A percentile compares a stretch with the other conserved stretches of the same genome.
Evolutionary conservation across 2,113 vertebrate genomes (phyloP).

Genomic region (Caranx ignobilis): DNA sequence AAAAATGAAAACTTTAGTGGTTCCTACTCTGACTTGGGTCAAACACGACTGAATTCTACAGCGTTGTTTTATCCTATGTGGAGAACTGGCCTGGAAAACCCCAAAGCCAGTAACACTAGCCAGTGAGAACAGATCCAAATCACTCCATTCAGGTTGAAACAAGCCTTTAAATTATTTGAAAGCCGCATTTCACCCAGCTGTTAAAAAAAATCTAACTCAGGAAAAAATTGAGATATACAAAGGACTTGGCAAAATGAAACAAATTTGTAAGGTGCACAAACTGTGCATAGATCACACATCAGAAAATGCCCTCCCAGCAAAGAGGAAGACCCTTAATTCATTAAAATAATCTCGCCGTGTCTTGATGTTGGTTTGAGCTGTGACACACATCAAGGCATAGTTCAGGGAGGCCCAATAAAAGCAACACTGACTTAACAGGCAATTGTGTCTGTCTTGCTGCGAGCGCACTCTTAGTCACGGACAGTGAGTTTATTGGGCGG

Average conservation of each 20-base stretch:
- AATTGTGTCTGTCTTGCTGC: slow-evolving; percentile 84
- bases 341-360: slow-evolving; percentile 79
- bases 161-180: slow-evolving; percentile 34
- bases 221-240: slow-evolving; percentile 26
- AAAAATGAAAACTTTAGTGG: slow-evolving; percentile 6
- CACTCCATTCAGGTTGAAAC: slow-evolving; percentile 30
- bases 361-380: slow-evolving; percentile 67
- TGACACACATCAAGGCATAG: slow-evolving; percentile 80
- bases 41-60: slow-evolving; percentile 34
- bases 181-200: slow-evolving; percentile 2
- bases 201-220: slow-evolving; percentile 19
- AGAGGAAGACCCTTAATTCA: slow-evolving; percentile 68
- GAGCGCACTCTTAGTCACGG: slow-evolving; percentile 84
- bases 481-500: slow-evolving; percentile 85
- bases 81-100: slow-evolving; percentile 24
- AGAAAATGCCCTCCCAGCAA: slow-evolving; percentile 33
- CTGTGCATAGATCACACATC: slow-evolving; percentile 39
- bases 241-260: slow-evolving; percentile 6
- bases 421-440: slow-evolving; percentile 83
- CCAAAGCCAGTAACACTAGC: neutral
- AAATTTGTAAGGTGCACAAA: slow-evolving; percentile 33
- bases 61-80: slow-evolving; percentile 33
- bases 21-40: slow-evolving; percentile 28
- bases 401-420: slow-evolving; percentile 81
- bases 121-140: slow-evolving; percentile 31